A percentile compares a stretch with the other conserved stretches of the same genome.
These are phyloP conservation scores for Paracanthobrama guichenoti DNA, from an alignment of 2,113 vertebrate species.

Conservation along the genomic window DNA sequence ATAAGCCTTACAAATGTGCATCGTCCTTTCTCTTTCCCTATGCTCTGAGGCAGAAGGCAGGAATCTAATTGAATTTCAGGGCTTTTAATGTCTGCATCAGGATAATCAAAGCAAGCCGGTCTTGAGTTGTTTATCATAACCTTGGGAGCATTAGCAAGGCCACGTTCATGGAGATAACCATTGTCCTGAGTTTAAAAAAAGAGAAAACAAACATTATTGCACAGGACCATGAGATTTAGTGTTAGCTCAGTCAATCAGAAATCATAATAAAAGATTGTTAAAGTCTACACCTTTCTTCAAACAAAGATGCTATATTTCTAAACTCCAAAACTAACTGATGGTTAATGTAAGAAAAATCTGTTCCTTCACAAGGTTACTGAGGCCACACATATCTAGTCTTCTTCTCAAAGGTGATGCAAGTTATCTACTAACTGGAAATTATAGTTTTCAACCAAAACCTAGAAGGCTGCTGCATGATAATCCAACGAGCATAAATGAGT, in stretches of 20 bases:
- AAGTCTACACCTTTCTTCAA: not conserved
- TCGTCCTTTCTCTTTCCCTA: constrained; percentile 64
- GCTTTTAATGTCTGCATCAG: constrained; percentile 81
- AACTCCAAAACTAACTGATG: not conserved
- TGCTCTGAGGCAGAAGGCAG: constrained; percentile 72
- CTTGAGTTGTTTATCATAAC: constrained; percentile 77
- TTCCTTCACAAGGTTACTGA: not conserved
- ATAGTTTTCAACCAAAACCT: not conserved
- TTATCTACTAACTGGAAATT: not conserved
- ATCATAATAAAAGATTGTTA: not conserved
- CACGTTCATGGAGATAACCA: constrained; percentile 58
- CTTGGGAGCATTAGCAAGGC: constrained; percentile 72
- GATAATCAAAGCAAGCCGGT: constrained; percentile 68
- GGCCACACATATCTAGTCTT: not conserved
- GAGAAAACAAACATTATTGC: constrained; percentile 56
- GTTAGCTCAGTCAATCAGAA: not conserved
- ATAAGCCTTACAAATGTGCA: constrained; percentile 63
- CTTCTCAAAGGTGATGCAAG: not conserved
- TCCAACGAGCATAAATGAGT: not conserved
- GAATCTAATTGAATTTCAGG: constrained; percentile 78
- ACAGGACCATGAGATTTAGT: constrained; percentile 51
- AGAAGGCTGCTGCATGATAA: not conserved
- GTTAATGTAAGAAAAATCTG: not conserved
- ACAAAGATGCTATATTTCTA: not conserved
- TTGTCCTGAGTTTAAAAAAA: constrained; percentile 43